phyloP scores from a whole-genome alignment of 2,113 vertebrate species.

The Nesospiza acunhae region DNA sequence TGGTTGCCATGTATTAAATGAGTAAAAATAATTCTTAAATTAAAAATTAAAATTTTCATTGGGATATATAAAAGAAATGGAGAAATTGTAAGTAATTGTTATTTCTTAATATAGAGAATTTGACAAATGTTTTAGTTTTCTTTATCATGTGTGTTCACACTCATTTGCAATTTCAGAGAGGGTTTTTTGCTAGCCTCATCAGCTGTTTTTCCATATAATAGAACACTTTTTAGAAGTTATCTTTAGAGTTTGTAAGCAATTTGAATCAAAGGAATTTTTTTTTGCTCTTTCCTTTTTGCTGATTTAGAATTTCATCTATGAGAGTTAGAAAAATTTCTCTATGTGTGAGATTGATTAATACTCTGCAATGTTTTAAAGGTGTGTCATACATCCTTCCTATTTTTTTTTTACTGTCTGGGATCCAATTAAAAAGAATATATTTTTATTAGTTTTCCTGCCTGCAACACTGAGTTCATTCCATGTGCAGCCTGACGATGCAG shows the following conservation, averaged over 20 bases:
- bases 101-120: background rate
- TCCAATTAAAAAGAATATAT: background rate
- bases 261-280: background rate
- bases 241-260: background rate
- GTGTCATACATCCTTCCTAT: background rate
- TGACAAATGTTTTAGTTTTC: background rate
- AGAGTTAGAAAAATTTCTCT: background rate
- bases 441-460: background rate
- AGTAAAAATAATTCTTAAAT: background rate
- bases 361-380: background rate
- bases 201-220: background rate
- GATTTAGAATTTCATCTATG: background rate
- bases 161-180: background rate
- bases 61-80: background rate
- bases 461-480: background rate
- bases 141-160: accelerated
- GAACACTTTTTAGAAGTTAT: background rate
- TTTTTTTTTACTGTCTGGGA: background rate
- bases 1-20: background rate
- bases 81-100: background rate
- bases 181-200: background rate
- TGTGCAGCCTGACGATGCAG: background rate
- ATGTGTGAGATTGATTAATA: background rate
- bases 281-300: background rate
- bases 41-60: background rate